A percentile compares a stretch with the other conserved stretches of the same genome.
These are phyloP conservation scores for Pseudomyrmex sp. DNA, from an alignment of 1,140 invertebrate species.

Conservation along the genomic window DNA sequence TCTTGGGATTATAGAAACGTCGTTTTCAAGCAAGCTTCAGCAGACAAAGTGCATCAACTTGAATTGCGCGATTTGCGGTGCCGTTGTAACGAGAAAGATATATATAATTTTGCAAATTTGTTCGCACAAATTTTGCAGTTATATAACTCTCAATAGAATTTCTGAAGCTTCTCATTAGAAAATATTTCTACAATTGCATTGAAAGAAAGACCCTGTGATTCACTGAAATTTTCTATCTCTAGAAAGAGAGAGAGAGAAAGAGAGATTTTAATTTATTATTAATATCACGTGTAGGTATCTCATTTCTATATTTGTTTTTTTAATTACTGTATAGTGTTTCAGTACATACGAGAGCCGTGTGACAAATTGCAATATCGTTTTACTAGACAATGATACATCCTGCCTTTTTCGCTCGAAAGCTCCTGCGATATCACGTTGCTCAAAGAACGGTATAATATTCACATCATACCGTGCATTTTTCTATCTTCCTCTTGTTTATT, in stretches of 20 bases:
- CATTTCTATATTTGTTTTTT: not conserved
- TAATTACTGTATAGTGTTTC: constrained; percentile 1
- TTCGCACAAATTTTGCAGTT: not conserved
- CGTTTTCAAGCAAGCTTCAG: constrained; percentile 38
- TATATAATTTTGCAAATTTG: constrained; percentile 32
- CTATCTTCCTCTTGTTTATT: not conserved
- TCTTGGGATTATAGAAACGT: constrained; percentile 57
- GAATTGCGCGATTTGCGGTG: constrained; percentile 37
- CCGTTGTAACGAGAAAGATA: constrained; percentile 4
- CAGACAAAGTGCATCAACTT: constrained; percentile 39
- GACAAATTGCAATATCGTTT: not conserved
- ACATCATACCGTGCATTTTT: not conserved
- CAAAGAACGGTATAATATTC: constrained; percentile 27
- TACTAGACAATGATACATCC: constrained; percentile 26
- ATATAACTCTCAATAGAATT: constrained; percentile 14
- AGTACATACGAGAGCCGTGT: not conserved
- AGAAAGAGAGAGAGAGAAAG: not conserved
- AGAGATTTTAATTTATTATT: not conserved
- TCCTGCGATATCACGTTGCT: constrained; percentile 19
- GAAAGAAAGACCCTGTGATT: not conserved
- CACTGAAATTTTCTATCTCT: not conserved
- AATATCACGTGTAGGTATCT: not conserved
- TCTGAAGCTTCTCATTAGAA: not conserved
- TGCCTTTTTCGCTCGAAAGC: constrained; percentile 30
- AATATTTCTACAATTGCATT: too few species aligned